Base-by-base conservation (phyloP, 37 sponge, comb jelly and placozoan species). In the Chondrilla cf. caribensis region DNA sequence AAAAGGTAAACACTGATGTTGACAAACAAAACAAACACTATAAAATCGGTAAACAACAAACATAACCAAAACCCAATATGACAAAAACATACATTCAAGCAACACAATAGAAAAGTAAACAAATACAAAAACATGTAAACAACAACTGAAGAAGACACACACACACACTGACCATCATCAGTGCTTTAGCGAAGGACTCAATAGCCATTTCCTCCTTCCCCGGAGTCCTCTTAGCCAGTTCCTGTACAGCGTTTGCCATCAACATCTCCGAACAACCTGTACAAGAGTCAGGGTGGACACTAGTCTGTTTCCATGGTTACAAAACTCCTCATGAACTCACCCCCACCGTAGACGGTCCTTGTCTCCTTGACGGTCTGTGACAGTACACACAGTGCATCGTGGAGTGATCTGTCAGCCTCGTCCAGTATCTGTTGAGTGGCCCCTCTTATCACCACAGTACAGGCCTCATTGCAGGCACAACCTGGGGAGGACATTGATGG, bases 381-480 rank as follows among this genome's bases (percentile, higher is more conserved):
- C 39, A 98, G 84, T 21, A 98, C 99, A 83, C 96, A 95, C 15
- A 98, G 89, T 35, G 99, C 99, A 75, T 98, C 99, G 55, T 98
- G 99, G 21, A 98, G 89, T 21, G 99, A 98, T 0, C 99, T 82
- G 55, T 98, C 96, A 1, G 96, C 85, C 81, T 98, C 99, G 66
- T 98, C 99, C 65, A 98, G 85, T 65, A 98, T 98, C 91, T 96
- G 96, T 80, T 98, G 90, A 3, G 99, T 98, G 35, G 99, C 99
- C 39, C 99, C 99, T 37, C 99, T 81, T 38, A 98, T 66, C 32
- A 98, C 96, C 37, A 98, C 87, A 55, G 96, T 94, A 55, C 99
- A 98, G 0, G 99, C 99, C 64, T 94, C 96, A 28, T 96, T 96
- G 31, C 91, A 77, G 0, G 94, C 93, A 58, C 96, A 96, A 2